A percentile compares a stretch with the other conserved stretches of the same genome.
These are phyloP conservation scores for Euborellia annulipes DNA, from an alignment of 1,140 invertebrate species.

Conservation along the genomic window DNA sequence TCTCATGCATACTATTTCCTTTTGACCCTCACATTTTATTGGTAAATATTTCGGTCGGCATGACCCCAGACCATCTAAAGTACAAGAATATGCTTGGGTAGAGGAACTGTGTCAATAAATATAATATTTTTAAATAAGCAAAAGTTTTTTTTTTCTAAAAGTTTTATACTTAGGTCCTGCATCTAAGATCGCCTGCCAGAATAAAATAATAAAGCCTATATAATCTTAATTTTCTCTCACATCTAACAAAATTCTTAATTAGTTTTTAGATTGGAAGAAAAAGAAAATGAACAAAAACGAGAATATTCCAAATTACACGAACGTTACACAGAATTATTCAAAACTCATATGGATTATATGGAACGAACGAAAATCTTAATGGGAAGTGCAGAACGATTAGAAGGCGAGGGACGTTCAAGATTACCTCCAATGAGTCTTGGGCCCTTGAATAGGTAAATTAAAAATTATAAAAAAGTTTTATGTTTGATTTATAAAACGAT, in stretches of 20 bases:
- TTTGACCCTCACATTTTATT: no score
- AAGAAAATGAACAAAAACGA: slow-evolving; percentile 61
- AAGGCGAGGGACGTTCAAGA: slow-evolving; percentile 28
- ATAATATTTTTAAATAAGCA: neutral
- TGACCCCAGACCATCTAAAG: no score
- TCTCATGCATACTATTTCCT: no score
- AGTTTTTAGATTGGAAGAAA: slow-evolving; percentile 67
- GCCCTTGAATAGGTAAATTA: slow-evolving; percentile 30
- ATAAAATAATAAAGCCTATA: no score
- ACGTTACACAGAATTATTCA: slow-evolving; percentile 88
- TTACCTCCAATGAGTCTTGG: slow-evolving; percentile 38
- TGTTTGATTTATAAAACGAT: no score
- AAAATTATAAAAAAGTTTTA: neutral
- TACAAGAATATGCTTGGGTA: no score
- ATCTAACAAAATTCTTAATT: slow-evolving; percentile 3
- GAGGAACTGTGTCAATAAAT: neutral
- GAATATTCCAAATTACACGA: slow-evolving; percentile 72
- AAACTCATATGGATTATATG: slow-evolving; percentile 98
- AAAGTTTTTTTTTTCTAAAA: no score
- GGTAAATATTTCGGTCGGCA: no score
- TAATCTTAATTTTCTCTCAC: no score
- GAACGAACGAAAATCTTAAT: slow-evolving; percentile 92
- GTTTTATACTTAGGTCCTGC: no score
- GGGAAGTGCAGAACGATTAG: slow-evolving; percentile 52
- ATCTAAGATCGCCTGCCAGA: no score